These are phyloP conservation scores for Archegozetes longisetosus DNA, from an alignment of 1,140 invertebrate species.

Conservation along the genomic window DNA sequence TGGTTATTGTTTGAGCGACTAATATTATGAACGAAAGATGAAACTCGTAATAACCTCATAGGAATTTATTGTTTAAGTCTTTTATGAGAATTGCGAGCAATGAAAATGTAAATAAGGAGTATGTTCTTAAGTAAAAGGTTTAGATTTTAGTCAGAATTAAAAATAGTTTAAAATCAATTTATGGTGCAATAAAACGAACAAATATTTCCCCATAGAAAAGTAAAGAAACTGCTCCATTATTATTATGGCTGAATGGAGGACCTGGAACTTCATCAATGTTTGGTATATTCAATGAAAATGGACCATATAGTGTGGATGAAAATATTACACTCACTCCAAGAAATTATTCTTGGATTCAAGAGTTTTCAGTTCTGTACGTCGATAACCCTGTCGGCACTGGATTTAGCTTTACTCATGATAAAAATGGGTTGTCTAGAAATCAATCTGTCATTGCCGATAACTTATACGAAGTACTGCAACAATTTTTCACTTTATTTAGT, in stretches of 20 bases:
- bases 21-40: too few species aligned
- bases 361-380: slow-evolving; percentile 59
- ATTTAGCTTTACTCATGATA: slow-evolving; percentile 19
- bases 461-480: slow-evolving; percentile 18
- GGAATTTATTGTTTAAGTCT: too few species aligned
- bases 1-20: too few species aligned
- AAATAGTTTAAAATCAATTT: not conserved
- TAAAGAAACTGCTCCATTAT: slow-evolving; percentile 38
- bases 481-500: slow-evolving; percentile 56
- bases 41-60: too few species aligned
- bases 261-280: slow-evolving; percentile 62
- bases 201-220: too few species aligned
- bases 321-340: slow-evolving; percentile 40
- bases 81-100: too few species aligned
- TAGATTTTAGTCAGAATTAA: not conserved
- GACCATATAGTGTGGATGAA: slow-evolving; percentile 42
- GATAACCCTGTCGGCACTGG: slow-evolving; percentile 69
- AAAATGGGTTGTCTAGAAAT: slow-evolving; percentile 18
- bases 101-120: too few species aligned
- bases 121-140: not conserved
- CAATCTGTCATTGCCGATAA: slow-evolving; percentile 17
- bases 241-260: slow-evolving; percentile 70
- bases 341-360: slow-evolving; percentile 54
- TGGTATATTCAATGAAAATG: slow-evolving; percentile 64
- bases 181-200: slow-evolving; percentile 11